Percentiles rank a stretch among this genome's conserved stretches.
Evolutionary conservation across 2,888 invertebrate species (phyloP).

Genomic region (Lypha dubia): DNA sequence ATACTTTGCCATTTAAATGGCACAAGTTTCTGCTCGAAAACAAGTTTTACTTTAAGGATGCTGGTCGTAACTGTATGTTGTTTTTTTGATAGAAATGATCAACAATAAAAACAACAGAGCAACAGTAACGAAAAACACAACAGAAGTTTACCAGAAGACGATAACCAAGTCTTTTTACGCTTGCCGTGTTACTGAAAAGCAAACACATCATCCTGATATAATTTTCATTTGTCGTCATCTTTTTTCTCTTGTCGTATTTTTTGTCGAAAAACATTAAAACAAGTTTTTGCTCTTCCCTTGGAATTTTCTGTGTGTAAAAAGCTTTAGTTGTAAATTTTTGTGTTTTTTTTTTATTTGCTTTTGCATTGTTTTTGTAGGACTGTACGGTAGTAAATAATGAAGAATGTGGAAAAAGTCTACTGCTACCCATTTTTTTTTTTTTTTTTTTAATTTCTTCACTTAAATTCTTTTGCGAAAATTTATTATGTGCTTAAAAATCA

Average conservation of each 20-base stretch:
- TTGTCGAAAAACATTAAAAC: constrained; percentile 2
- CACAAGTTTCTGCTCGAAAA: constrained; percentile 67
- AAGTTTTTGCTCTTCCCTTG: constrained; percentile 28
- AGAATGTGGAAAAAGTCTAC: not conserved
- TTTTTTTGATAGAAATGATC: constrained; percentile 58
- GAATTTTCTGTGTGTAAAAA: constrained; percentile 1
- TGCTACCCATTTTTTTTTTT: not conserved
- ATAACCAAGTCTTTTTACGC: constrained; percentile 72
- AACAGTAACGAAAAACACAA: constrained; percentile 70
- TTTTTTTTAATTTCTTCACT: no score
- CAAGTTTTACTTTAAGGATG: constrained; percentile 38
- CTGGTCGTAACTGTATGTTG: constrained; percentile 63
- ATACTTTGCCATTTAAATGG: constrained; percentile 75
- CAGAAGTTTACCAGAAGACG: constrained; percentile 60
- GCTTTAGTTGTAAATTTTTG: constrained; percentile 11
- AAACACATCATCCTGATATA: constrained; percentile 46
- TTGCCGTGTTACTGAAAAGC: constrained; percentile 55
- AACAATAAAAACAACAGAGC: constrained; percentile 78
- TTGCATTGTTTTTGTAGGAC: not conserved
- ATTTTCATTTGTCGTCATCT: constrained; percentile 6
- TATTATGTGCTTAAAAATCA: constrained; percentile 9
- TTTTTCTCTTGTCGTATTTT: not conserved
- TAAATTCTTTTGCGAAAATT: not conserved
- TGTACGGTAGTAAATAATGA: not conserved
- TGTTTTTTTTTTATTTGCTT: not conserved